Base-by-base conservation (phyloP, 2,888 invertebrate genomes). In the Neelides folsomi region DNA sequence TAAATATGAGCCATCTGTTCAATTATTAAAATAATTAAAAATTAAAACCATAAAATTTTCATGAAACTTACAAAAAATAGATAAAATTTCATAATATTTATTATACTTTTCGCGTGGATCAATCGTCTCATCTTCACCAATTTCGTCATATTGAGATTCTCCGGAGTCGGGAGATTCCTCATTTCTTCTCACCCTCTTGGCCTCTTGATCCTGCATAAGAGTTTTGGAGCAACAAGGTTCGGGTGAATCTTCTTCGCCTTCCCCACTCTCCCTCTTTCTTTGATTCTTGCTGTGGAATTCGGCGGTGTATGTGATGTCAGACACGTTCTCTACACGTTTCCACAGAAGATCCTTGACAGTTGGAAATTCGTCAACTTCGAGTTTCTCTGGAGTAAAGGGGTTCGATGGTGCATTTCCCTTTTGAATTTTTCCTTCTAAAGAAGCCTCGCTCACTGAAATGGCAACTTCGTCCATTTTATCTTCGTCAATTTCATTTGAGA, bases 1-100 rank as follows among this genome's bases (percentile, higher is more conserved):
- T 85, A 69, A 86, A 88, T 60, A 88, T 86, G 18, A 88, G 74
- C 69, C 80, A 80, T 67, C 83, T 86, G 54, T 73, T 72, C 15
- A 27, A 27, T 27, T 27, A 27, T 27, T 5, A n/a, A n/a, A n/a
- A n/a, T n/a, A 27, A 7, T 27, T 27, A 27, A 7, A 27, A 27
- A 7, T 27, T 7, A 64, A 56, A 48, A 69, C 67, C 39, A 66
- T 48, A 40, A 66, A 56, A 38, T 63, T 64, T 13, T 59, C 60
- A 36, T 57, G 58, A 37, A 56, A 51, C n/a, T n/a, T n/a, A n/a
- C n/a, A n/a, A n/a, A 5, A 43, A 49, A 10, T n/a, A 19, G 13
- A 34, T 15, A 19, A 35, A 35, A 18, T 36, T 8, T 39, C 39
- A 39, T 8, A 36, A 36, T n/a, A 39, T 39, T 27, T 27, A 27